Conservation (phyloP, 2,113 vertebrate genomes). For the Synodontis membranacea region DNA sequence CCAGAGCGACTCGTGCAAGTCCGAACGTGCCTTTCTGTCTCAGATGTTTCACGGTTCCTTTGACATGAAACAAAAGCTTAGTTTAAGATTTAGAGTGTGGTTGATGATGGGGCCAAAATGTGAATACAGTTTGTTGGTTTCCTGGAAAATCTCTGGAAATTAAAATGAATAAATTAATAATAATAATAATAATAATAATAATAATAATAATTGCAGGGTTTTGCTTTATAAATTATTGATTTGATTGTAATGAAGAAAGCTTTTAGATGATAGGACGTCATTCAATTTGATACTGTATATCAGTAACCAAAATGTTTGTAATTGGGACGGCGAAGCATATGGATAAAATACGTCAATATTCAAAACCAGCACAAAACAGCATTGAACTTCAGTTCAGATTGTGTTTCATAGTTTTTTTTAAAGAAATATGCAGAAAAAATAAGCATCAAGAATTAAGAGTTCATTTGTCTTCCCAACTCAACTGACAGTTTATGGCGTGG, state of each 20-base stretch:
- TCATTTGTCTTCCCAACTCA: neutral
- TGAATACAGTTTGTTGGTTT: neutral
- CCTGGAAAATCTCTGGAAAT: neutral
- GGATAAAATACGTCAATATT: neutral
- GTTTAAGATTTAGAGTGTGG: conserved; percentile 24
- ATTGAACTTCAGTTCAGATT: neutral
- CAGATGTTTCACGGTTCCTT: conserved; percentile 20
- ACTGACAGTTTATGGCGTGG: neutral
- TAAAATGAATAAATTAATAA: too few relatives aligned
- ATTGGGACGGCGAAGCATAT: neutral
- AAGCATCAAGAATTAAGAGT: neutral
- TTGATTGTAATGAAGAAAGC: neutral
- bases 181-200: too few relatives aligned
- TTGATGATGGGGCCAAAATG: neutral
- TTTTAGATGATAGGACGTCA: neutral
- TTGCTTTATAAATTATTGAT: neutral
- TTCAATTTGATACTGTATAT: too few relatives aligned
- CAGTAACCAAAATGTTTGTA: neutral
- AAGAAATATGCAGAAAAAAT: neutral
- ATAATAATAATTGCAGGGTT: neutral
- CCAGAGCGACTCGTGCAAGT: conserved; percentile 17
- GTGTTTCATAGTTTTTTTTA: neutral
- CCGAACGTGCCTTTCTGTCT: conserved; percentile 27
- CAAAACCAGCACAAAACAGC: neutral
- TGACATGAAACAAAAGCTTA: conserved; percentile 36